Evolutionary conservation across 2,888 invertebrate species (phyloP).

Genomic region (Nomada ruficornis): DNA sequence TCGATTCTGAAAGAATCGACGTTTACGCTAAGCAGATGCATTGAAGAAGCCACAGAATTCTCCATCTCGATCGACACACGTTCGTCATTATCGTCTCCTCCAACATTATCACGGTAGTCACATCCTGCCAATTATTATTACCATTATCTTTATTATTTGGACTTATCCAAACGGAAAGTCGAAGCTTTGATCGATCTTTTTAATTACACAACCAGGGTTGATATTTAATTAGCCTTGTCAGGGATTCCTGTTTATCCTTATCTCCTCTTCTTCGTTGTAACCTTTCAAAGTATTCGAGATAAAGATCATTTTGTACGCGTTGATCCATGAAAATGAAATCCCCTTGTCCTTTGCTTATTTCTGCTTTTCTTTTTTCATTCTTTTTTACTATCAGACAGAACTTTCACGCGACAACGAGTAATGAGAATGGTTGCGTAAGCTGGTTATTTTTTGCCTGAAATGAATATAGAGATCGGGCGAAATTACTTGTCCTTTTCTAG

Average conservation of each 20-base stretch:
- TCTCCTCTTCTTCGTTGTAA: neutral
- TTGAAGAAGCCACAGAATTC: slow-evolving; percentile 13
- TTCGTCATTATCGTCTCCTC: slow-evolving; percentile 51
- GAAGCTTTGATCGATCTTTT: slow-evolving; percentile 47
- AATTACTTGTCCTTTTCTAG: slow-evolving; percentile 11
- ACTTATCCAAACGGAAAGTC: slow-evolving; percentile 56
- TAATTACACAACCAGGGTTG: slow-evolving; percentile 51
- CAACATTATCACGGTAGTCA: slow-evolving; percentile 49
- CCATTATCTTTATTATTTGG: slow-evolving; percentile 57
- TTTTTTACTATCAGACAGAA: neutral
- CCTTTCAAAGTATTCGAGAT: too few relatives aligned
- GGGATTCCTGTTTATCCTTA: slow-evolving; percentile 29
- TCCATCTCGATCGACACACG: slow-evolving; percentile 18
- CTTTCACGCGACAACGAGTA: slow-evolving; percentile 23
- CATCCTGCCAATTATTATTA: slow-evolving; percentile 64
- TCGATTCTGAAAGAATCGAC: slow-evolving; percentile 50
- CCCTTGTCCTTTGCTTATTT: neutral
- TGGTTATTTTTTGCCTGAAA: slow-evolving; percentile 17
- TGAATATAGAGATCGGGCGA: slow-evolving; percentile 6
- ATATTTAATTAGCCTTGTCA: slow-evolving; percentile 55
- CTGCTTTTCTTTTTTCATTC: neutral
- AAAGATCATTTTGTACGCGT: too few relatives aligned
- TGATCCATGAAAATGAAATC: neutral
- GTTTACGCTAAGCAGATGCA: slow-evolving; percentile 20
- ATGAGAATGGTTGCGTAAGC: slow-evolving; percentile 9